Base-by-base conservation (phyloP, 2,888 invertebrate genomes). In the Lutraria lutraria region DNA sequence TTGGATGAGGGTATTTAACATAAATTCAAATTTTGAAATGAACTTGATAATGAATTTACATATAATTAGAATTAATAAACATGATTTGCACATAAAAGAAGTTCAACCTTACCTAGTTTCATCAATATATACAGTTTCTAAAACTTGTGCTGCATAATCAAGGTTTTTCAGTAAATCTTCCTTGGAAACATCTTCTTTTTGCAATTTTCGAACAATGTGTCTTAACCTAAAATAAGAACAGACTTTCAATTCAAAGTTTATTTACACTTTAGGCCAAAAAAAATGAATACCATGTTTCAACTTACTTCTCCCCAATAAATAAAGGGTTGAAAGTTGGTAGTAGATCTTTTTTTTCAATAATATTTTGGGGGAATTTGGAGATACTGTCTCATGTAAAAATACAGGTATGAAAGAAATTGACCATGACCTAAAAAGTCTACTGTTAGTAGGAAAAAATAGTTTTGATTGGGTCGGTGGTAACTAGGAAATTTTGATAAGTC, bases 121-220 rank as follows among this genome's bases (percentile, higher is more conserved):
- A 97, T 99, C 99, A 96, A 98, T 98, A 97, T 98, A 99, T 93
- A 98, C 98, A 21, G 98, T 98, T 97, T 99, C 99, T 93, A 99
- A 97, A 81, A 99, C 99, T 96, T 98, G 98, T 29, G 98, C 98
- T 86, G 99, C 99, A 97, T 99, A 99, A 95, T 98, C 98, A 94
- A 99, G 97, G 97, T 99, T 99, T 97, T 98, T 98, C 97, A 98
- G 98, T 95, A 99, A 97, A 93, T 98, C 98, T 97, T 98, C 98
- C 90, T 96, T 96, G 43, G 98, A 98, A 96, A 99, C 98, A 97
- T 98, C 98, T 96, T 98, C 99, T 96, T 97, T 96, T 91, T 98
- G 98, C 96, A 99, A 97, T 97, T 98, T 98, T 96, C 98, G 98
- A 96, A 99, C 97, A 96, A 99, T 98, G 97, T 98, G 98, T 96